These are phyloP conservation scores for Plotosus lineatus DNA, from an alignment of 2,113 vertebrate species.

Conservation along the genomic window DNA sequence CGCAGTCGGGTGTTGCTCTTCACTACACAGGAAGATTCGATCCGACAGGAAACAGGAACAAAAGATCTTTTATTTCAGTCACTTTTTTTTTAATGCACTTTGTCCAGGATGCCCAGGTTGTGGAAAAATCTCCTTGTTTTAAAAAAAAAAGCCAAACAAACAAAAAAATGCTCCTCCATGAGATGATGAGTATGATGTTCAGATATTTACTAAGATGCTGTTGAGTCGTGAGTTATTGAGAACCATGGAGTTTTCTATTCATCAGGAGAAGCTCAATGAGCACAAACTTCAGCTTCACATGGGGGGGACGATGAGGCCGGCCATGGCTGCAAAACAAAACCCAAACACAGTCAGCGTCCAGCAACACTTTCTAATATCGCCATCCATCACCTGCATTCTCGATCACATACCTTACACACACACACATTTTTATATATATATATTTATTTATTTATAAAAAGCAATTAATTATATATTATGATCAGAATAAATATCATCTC, in stretches of 20 bases:
- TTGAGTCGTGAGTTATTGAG: slow-evolving; percentile 48
- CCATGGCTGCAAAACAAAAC: slow-evolving; percentile 74
- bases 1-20: neutral
- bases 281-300: slow-evolving; percentile 67
- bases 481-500: too few relatives aligned
- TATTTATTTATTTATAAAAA: neutral
- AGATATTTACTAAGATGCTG: slow-evolving; percentile 42
- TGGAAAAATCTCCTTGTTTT: slow-evolving; percentile 29
- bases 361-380: neutral
- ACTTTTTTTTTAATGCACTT: slow-evolving; percentile 34
- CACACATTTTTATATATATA: neutral
- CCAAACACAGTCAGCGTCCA: neutral
- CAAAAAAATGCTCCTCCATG: slow-evolving; percentile 29
- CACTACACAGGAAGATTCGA: neutral
- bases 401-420: too few relatives aligned
- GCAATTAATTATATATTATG: too few relatives aligned
- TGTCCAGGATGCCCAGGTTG: slow-evolving; percentile 37
- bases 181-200: slow-evolving; percentile 23
- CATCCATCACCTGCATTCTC: too few relatives aligned
- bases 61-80: slow-evolving; percentile 31
- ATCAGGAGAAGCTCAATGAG: slow-evolving; percentile 14
- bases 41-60: slow-evolving; percentile 34
- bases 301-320: slow-evolving; percentile 80
- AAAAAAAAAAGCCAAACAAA: neutral
- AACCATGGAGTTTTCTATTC: slow-evolving; percentile 24